A percentile compares a stretch with the other conserved stretches of the same genome.
Evolutionary conservation across 2,888 invertebrate species (phyloP).

Genomic region (Ypsolopha scabrella): DNA sequence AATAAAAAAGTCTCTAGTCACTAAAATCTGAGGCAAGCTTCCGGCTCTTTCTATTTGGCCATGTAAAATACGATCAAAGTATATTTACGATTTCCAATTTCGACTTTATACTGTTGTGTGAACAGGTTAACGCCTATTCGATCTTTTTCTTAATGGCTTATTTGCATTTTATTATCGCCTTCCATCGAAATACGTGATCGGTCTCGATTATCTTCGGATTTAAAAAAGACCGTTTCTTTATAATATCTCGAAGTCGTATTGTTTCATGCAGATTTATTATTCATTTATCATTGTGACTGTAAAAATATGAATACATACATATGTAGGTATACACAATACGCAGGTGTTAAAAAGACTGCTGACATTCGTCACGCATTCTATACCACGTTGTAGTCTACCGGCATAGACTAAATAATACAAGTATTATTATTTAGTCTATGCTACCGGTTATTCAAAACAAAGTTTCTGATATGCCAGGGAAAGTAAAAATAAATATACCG

Average conservation of each 20-base stretch:
- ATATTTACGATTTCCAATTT: conserved; percentile 13
- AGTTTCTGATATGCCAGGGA: no score
- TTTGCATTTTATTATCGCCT: conserved; percentile 31
- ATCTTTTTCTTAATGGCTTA: conserved; percentile 23
- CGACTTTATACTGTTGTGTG: conserved; percentile 21
- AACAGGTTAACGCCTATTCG: conserved; percentile 37
- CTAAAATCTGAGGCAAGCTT: background rate
- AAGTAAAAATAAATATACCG: no score
- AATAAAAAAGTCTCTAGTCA: background rate
- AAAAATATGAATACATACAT: no score
- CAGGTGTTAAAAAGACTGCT: no score
- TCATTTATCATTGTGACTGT: no score
- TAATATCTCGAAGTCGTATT: background rate
- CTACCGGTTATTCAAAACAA: no score
- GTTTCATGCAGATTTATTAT: background rate
- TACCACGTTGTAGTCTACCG: no score
- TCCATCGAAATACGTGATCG: conserved; percentile 17
- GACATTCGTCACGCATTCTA: no score
- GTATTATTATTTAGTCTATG: no score
- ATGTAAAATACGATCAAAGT: background rate
- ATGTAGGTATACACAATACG: no score
- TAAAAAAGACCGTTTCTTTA: background rate
- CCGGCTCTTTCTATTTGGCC: background rate
- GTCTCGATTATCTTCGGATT: background rate
- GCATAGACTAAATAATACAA: no score